Base-by-base conservation (phyloP, 2,113 vertebrate species). In the Talpa occidentalis region DNA sequence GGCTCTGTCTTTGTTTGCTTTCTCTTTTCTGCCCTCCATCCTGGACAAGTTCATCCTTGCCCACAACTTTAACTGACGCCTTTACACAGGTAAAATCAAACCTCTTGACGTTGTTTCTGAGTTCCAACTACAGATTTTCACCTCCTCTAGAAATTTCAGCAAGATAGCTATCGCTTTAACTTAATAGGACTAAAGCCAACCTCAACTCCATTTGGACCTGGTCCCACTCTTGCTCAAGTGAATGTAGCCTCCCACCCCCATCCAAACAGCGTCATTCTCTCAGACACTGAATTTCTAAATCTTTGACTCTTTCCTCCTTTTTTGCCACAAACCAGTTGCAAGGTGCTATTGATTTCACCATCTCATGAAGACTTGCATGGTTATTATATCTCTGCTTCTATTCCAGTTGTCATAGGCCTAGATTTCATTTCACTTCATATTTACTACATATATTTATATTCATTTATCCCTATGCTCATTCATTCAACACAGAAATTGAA, bases 41-140 rank as follows among this genome's bases (percentile, higher is more conserved):
- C 19, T 44, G 37, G 52, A 56, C 42, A 91, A 85, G 84, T 90
- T 73, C 67, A 78, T 66, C 49, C 37, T 90, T 92, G 72, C 67
- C 87, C 21, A 74, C 4, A 87, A 37, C 62, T 93, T 88, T 84
- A 66, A 80, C 69, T 28, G 56, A 78, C 1, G 6, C 32, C 21
- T 80, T 30, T 95, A 44, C 16, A 52, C 35, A 88, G 70, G 10
- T 52, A 42, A 42, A 83, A 28, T 32, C n/a, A 92, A 92, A 80
- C 15, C 19, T 69, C 42, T 77, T 76, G 54, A 32, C 40, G 6
- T 79, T 28, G 84, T 60, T 80, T 81, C 35, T 67, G 62, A 96
- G 42, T n/a, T 7, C 59, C 15, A 24, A 6, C 49, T 94, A 37
- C 93, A 32, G 52, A 54, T 52, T 93, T 84, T 86, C 17, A 37